Evolutionary conservation across 2,113 vertebrate species (phyloP), one percentile per base, ranked within the genome.

Genomic region (Solenodon paradoxus): DNA sequence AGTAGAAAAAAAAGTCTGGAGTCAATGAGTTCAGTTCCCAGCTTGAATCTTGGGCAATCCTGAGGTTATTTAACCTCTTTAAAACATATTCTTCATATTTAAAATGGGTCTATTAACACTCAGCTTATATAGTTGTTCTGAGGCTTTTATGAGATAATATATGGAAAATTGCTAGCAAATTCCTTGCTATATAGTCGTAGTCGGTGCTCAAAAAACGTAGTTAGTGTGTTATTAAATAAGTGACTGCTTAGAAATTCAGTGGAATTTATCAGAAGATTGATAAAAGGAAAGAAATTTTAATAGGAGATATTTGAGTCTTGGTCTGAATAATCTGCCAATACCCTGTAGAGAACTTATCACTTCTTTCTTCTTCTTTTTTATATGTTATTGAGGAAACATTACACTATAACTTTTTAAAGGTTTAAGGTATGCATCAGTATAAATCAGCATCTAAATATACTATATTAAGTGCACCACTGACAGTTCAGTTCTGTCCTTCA

Each of bases 101-200:
- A 71, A 90, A 80, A 63, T 80, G 51, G 63, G 20, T 15, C 84
- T 74, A 20, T 38, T 81, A 88, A 75, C 12, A 81, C 15, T 49
- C 13, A 80, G 5, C 9, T 40, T 66, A 59, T 24, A 24, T 2
- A 91, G 19, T 79, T 89, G n/a, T 63, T 96, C 32, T 96, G 35
- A 86, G 42, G 16, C 47, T 94, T 94, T 91, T 91, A 66, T 81
- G 64, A 64, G 69, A 74, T 94, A 66, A 68, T 63, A n/a, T 75
- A 72, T 87, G 15, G 80, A 92, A 49, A 77, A 55, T 17, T 75
- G 77, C 74, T 74, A 87, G 45, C 26, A 86, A 40, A 35, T 93
- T 72, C 8, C 53, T 96, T 84, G 7, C 13, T 77, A 16, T 77
- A 87, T 90, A 66, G 32, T 88, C 30, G 86, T 24, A 66, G 32